Conservation (phyloP, 2,888 invertebrate species). For the Neoascia interrupta region DNA sequence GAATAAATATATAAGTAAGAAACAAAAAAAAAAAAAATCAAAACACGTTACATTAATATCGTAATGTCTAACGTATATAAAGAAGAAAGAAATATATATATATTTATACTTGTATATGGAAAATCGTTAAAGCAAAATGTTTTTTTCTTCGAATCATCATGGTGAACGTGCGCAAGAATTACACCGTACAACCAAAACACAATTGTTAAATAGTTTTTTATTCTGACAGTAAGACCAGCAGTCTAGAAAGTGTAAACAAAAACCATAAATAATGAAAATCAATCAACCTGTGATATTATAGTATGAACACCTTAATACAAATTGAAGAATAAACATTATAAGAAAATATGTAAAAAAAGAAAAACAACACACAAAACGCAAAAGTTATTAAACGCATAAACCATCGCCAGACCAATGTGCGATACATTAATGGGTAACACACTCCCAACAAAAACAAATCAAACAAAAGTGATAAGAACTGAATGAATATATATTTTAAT, state of each 20-base stretch:
- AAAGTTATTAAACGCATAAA: slow-evolving; percentile 60
- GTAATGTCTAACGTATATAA: slow-evolving; percentile 68
- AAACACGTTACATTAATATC: slow-evolving; percentile 60
- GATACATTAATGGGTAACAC: slow-evolving; percentile 7
- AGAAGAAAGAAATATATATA: slow-evolving; percentile 38
- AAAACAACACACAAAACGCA: slow-evolving; percentile 46
- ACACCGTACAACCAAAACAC: slow-evolving; percentile 61
- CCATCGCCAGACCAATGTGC: slow-evolving; percentile 44
- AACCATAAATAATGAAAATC: slow-evolving; percentile 72
- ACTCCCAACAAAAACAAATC: slow-evolving; percentile 33
- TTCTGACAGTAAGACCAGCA: slow-evolving; percentile 63
- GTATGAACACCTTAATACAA: slow-evolving; percentile 73
- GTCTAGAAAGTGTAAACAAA: slow-evolving; percentile 70
- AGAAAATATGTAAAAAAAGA: slow-evolving; percentile 51
- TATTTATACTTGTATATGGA: slow-evolving; percentile 56
- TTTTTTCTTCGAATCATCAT: slow-evolving; percentile 74
- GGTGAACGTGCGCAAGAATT: slow-evolving; percentile 70
- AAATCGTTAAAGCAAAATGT: slow-evolving; percentile 63
- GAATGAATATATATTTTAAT: slow-evolving; percentile 60
- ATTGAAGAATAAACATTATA: slow-evolving; percentile 46
- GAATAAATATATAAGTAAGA: slow-evolving; percentile 47
- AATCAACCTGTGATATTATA: slow-evolving; percentile 75
- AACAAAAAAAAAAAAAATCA: slow-evolving; percentile 11
- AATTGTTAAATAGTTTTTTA: slow-evolving; percentile 72
- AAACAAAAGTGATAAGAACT: slow-evolving; percentile 62